Conservation (phyloP, 64 coral and sea anemone species). For the Dendrophyllia cribrosa region DNA sequence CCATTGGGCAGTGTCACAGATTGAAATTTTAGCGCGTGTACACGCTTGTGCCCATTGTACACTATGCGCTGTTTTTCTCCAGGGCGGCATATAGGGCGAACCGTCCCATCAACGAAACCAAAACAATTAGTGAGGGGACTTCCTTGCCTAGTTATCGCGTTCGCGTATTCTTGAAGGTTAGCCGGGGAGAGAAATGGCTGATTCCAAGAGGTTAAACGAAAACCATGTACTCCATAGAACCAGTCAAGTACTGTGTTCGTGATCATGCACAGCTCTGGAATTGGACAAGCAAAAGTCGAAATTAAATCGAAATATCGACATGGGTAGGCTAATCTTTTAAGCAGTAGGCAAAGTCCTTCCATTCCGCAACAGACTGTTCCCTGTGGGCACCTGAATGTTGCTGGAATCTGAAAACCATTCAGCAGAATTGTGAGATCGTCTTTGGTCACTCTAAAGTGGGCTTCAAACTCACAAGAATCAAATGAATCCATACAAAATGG, state of each 20-base stretch:
- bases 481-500: constrained; percentile 24
- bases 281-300: background rate
- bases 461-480: constrained; percentile 25
- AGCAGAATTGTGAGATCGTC: constrained; percentile 4
- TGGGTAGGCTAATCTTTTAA: background rate
- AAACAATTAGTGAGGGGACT: constrained; percentile 11
- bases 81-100: background rate
- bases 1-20: constrained; percentile 13
- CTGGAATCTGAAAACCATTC: constrained; percentile 20
- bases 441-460: constrained; percentile 21
- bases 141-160: background rate
- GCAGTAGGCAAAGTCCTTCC: background rate
- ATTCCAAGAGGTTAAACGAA: constrained; percentile 41
- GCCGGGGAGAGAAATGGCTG: constrained; percentile 27
- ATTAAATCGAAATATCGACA: background rate
- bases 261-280: constrained; percentile 14
- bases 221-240: constrained; percentile 41
- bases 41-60: background rate
- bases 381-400: constrained; percentile 25
- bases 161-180: background rate
- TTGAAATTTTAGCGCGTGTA: constrained; percentile 16
- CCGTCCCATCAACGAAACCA: constrained; percentile 8
- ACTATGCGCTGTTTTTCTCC: background rate
- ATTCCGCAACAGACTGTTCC: constrained; percentile 17
- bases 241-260: constrained; percentile 31